Percentiles rank a stretch among this genome's conserved stretches.
These are phyloP conservation scores for Hydrotaea cyrtoneurina DNA, from an alignment of 2,888 invertebrate genomes.

Conservation along the genomic window DNA sequence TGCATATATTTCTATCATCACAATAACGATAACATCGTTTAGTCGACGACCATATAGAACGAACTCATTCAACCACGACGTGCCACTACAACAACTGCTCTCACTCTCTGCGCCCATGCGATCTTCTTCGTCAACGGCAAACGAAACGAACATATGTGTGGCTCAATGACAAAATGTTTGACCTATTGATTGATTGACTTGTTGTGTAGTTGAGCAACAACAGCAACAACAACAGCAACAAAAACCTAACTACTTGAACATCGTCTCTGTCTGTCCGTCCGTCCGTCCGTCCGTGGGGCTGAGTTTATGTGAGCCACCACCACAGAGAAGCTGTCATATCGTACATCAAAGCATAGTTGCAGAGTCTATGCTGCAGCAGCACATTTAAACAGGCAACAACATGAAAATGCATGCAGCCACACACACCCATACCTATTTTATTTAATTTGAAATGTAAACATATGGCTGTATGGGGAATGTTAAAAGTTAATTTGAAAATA, in stretches of 20 bases:
- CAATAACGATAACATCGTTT: conserved; percentile 62
- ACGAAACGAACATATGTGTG: conserved; percentile 35
- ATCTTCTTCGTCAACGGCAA: background rate
- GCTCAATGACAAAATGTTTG: conserved; percentile 69
- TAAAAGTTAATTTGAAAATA: conserved; percentile 53
- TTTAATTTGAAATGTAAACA: background rate
- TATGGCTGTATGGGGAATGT: conserved; percentile 29
- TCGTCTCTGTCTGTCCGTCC: too few relatives aligned
- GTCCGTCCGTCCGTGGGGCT: background rate
- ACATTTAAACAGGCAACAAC: background rate
- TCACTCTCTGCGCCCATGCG: conserved; percentile 40
- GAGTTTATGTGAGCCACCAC: conserved; percentile 39
- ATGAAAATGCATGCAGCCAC: background rate
- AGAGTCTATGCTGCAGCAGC: conserved; percentile 25
- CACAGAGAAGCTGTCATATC: conserved; percentile 1
- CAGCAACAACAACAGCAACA: too few relatives aligned
- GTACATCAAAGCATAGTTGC: background rate
- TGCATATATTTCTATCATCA: conserved; percentile 50
- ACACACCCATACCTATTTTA: too few relatives aligned
- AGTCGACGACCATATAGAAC: conserved; percentile 49
- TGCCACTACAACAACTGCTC: conserved; percentile 1
- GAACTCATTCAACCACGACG: conserved; percentile 26
- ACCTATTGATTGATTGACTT: conserved; percentile 70
- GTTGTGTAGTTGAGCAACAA: background rate
- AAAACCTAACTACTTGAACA: too few relatives aligned